Percentiles rank a stretch among this genome's conserved stretches.
Conservation (phyloP, 2,888 invertebrate genomes). For the Busseola fusca region DNA sequence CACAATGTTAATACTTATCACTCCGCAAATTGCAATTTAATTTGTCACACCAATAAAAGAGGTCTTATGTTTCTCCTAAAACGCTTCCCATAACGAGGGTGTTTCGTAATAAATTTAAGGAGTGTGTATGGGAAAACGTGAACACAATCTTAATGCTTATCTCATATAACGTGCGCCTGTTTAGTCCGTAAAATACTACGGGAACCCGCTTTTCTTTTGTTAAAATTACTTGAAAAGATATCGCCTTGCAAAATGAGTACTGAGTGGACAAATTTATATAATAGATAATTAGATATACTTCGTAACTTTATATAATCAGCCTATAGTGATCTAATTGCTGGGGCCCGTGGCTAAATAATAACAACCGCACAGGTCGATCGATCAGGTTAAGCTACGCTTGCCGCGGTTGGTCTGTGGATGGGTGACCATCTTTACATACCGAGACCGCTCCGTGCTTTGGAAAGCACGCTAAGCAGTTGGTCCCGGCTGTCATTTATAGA, state of each 20-base stretch:
- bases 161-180: slow-evolving; percentile 2
- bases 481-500: no score
- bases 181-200: background rate
- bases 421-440: no score
- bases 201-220: slow-evolving; percentile 17
- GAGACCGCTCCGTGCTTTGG: no score
- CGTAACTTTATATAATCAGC: background rate
- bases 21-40: background rate
- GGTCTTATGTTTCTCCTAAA: slow-evolving; percentile 6
- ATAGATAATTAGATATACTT: background rate
- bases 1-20: background rate
- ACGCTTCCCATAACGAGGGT: slow-evolving; percentile 18
- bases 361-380: no score
- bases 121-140: slow-evolving; percentile 23
- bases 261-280: background rate
- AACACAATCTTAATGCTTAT: slow-evolving; percentile 20
- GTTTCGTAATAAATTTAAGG: slow-evolving; percentile 38
- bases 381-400: no score
- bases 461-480: background rate
- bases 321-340: no score
- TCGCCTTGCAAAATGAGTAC: background rate
- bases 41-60: slow-evolving; percentile 24
- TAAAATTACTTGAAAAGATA: background rate
- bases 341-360: no score
- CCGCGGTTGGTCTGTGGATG: no score